A percentile compares a stretch with the other conserved stretches of the same genome.
These are phyloP conservation scores for Hyperoplus lanceolatus DNA, from an alignment of 2,797 vertebrate species.

Conservation along the genomic window DNA sequence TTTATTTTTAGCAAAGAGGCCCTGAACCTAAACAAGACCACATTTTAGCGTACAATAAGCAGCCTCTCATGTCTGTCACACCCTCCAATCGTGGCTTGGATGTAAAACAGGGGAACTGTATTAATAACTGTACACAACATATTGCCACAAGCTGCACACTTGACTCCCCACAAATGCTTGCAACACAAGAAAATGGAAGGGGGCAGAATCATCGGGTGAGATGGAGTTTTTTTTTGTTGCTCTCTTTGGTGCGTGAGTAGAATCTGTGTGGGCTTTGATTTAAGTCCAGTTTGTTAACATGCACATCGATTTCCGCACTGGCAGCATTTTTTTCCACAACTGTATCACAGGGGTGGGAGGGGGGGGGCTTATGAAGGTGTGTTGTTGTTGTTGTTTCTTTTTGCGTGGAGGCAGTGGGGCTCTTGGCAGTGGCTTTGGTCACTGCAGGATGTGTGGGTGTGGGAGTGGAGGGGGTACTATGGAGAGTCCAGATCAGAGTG, in stretches of 20 bases:
- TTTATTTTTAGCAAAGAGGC: conserved; percentile 56
- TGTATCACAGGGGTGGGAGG: conserved; percentile 8
- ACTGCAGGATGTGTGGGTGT: conserved; percentile 71
- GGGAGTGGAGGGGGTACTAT: conserved; percentile 48
- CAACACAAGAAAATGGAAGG: conserved; percentile 27
- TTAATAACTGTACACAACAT: conserved; percentile 56
- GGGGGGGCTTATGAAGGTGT: conserved; percentile 25
- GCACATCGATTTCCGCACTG: conserved; percentile 59
- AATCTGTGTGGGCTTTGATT: conserved; percentile 57
- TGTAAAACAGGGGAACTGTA: conserved; percentile 47
- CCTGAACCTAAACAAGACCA: conserved; percentile 65
- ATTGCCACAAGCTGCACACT: conserved; percentile 62
- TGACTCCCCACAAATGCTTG: conserved; percentile 54
- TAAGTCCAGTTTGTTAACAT: conserved; percentile 70
- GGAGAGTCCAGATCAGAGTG: conserved; percentile 58
- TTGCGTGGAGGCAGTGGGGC: conserved; percentile 60
- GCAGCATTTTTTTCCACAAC: conserved; percentile 50
- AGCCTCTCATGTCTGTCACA: conserved; percentile 66
- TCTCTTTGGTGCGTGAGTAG: conserved; percentile 82
- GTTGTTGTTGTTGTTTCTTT: conserved; percentile 13
- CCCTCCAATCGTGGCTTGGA: conserved; percentile 41
- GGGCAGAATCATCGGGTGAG: conserved; percentile 34
- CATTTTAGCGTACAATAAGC: conserved; percentile 56
- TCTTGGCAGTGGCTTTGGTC: conserved; percentile 86
- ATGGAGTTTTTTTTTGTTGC: conserved; percentile 43